Conservation (phyloP, 2,888 invertebrate species). For the Andrena bucephala region DNA sequence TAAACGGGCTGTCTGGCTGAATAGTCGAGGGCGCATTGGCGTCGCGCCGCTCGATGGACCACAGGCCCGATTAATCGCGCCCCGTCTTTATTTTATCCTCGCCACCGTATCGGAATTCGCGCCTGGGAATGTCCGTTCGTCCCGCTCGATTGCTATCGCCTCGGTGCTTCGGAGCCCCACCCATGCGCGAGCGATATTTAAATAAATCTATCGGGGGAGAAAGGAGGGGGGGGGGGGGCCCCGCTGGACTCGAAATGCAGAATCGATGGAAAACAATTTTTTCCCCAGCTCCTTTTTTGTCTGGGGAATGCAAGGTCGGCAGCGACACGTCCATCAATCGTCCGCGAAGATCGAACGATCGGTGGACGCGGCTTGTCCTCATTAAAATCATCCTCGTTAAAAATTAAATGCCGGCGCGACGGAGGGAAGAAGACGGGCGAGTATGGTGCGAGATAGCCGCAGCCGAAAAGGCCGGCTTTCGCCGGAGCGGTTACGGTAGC, state of each 20-base stretch:
- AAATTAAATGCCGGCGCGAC: not conserved
- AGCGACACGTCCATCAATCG: conserved; percentile 16
- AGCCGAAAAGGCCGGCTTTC: conserved; percentile 26
- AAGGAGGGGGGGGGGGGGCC: not conserved
- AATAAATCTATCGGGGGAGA: not conserved
- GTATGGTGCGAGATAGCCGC: not conserved
- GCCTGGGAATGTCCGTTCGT: not conserved
- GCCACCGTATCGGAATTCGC: not conserved
- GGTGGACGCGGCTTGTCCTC: conserved; percentile 13
- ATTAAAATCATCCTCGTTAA: conserved; percentile 22
- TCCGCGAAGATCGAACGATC: conserved; percentile 6
- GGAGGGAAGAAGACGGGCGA: not conserved
- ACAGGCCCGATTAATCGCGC: conserved; percentile 16
- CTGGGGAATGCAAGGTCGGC: conserved; percentile 16
- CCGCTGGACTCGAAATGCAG: not conserved
- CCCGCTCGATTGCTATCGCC: conserved; percentile 11
- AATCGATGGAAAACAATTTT: conserved; percentile 24
- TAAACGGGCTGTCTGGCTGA: conserved; percentile 62
- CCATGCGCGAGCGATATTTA: conserved; percentile 6
- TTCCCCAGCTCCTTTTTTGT: not conserved
- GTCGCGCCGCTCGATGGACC: conserved; percentile 34
- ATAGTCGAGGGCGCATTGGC: conserved; percentile 64
- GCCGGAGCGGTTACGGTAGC: conserved; percentile 58
- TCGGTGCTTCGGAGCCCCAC: not conserved
- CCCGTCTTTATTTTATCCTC: conserved; percentile 15